phyloP scores from a whole-genome alignment of 1,140 invertebrate genomes.

The Riptortus pedestris region DNA sequence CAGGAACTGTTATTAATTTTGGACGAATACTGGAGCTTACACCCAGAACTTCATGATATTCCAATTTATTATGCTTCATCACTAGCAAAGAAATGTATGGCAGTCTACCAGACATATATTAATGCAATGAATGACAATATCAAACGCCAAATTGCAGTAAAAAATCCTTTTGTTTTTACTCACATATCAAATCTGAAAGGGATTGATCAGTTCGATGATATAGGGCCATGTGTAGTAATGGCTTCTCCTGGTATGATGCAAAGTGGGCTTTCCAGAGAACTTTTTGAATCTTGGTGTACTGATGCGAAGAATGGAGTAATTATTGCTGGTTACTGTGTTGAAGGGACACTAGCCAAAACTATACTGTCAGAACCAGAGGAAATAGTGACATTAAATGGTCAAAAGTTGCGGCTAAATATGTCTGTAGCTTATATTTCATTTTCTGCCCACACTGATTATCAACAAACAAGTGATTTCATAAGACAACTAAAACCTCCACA shows the following conservation, averaged over 20 bases:
- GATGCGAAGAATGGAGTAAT: constrained; percentile 97
- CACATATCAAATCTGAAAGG: constrained; percentile 98
- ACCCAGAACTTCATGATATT: constrained; percentile 96
- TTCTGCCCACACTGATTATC: constrained; percentile 97
- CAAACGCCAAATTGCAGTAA: constrained; percentile 87
- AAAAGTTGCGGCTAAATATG: constrained; percentile 92
- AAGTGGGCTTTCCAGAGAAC: constrained; percentile 88
- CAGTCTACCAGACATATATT: constrained; percentile 98
- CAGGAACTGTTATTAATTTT: constrained; percentile 93
- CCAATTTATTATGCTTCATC: constrained; percentile 99
- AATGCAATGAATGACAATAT: constrained; percentile 99
- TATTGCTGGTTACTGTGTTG: constrained; percentile 96
- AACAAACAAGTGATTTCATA: constrained; percentile 97
- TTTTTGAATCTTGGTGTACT: constrained; percentile 98
- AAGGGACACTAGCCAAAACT: constrained; percentile 94
- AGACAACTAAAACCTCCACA: constrained; percentile 86
- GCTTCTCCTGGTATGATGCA: constrained; percentile 99
- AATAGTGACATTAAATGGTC: constrained; percentile 87
- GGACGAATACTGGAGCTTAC: constrained; percentile 97
- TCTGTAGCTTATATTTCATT: constrained; percentile 99
- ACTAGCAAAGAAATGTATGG: constrained; percentile 99
- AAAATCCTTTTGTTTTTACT: constrained; percentile 98
- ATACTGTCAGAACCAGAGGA: constrained; percentile 97
- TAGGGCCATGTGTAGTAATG: constrained; percentile 98
- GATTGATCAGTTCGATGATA: constrained; percentile 98